Evolutionary conservation across 2,113 vertebrate species (phyloP).

Genomic region (Platycercus adscitus): DNA sequence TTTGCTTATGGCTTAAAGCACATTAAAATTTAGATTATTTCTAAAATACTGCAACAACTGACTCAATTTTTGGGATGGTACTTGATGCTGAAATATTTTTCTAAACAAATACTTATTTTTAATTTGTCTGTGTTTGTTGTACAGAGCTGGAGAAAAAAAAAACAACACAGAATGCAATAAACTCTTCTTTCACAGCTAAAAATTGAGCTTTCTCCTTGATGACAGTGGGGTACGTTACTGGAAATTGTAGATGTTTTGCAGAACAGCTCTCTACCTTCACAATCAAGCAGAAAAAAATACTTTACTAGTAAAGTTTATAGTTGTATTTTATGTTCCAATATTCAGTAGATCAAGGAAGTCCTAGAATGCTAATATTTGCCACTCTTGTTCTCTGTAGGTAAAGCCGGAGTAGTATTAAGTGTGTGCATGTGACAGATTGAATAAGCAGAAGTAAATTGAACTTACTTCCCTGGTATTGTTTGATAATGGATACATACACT

Average conservation of each 20-base stretch:
- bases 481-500: background rate
- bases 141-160: background rate
- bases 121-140: background rate
- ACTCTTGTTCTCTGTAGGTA: background rate
- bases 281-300: background rate
- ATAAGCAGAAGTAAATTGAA: background rate
- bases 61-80: background rate
- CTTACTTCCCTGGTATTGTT: background rate
- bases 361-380: background rate
- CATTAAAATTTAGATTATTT: background rate
- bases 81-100: background rate
- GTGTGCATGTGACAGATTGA: background rate
- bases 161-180: background rate
- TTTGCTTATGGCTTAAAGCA: background rate
- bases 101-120: background rate
- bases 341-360: background rate
- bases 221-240: background rate
- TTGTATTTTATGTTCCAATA: background rate
- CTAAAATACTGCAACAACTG: background rate
- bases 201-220: background rate
- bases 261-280: background rate
- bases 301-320: background rate
- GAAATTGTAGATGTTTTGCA: background rate
- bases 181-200: background rate
- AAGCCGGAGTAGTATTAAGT: background rate